A percentile compares a stretch with the other conserved stretches of the same genome.
Conservation (phyloP, 1,140 invertebrate species). For the Calephelis nemesis region DNA sequence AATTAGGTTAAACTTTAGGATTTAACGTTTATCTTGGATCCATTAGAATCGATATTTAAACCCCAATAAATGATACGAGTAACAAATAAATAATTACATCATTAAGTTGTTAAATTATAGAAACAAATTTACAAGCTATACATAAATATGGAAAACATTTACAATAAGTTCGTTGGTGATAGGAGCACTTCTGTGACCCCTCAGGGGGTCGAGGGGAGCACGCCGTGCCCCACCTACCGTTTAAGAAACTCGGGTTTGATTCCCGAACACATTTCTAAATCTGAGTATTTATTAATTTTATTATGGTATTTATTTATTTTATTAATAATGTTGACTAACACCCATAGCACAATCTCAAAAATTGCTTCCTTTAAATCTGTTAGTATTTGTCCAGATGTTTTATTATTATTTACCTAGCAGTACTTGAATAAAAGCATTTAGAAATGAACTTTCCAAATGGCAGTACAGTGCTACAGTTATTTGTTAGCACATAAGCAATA, state of each 20-base stretch:
- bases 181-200: background rate
- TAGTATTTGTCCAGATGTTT: background rate
- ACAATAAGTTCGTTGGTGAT: conserved; percentile 1
- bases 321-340: no score
- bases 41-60: background rate
- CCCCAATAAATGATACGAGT: conserved; percentile 9
- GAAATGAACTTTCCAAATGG: background rate
- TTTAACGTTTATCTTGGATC: background rate
- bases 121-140: conserved; percentile 16
- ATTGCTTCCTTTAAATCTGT: no score
- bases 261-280: no score
- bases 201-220: no score
- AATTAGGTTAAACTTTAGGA: no score
- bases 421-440: background rate
- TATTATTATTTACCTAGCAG: background rate
- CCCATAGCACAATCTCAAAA: no score
- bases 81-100: conserved; percentile 13
- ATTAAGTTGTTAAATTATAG: conserved; percentile 11
- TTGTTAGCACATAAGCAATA: no score
- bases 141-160: conserved; percentile 13
- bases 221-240: no score
- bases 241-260: no score
- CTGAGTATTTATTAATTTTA: no score
- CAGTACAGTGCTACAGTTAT: background rate
- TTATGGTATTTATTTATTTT: no score